Evolutionary conservation across 2,797 vertebrate species (phyloP), one percentile per base, ranked within the genome.

Genomic region (Ctenopoma kingsleyae): DNA sequence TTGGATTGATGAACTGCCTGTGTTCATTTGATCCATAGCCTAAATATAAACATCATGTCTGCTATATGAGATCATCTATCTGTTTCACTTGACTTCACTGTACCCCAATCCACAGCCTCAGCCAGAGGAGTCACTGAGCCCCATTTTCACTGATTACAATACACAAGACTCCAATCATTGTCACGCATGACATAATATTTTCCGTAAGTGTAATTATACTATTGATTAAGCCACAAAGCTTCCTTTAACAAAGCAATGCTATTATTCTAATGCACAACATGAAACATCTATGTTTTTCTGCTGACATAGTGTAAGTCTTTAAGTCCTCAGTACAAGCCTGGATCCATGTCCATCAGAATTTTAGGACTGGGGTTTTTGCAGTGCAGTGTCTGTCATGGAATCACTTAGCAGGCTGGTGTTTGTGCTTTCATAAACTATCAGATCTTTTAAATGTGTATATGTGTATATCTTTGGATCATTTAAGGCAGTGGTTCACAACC

Each of bases 81-180:
- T 67, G 50, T 17, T 56, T 74, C 47, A 74, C 46, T 71, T 58
- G 35, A 46, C 61, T 78, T 66, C 46, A 58, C 51, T 41, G 32
- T 46, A 65, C 22, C 20, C 43, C 3, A 8, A n/a, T 38, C 50
- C 59, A 65, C 43, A 49, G 76, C 30, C 67, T 62, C 22, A 55
- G 67, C 69, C 71, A 76, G 43, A 74, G 47, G 47, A 67, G 63
- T 62, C 81, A 74, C 68, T 20, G 38, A 54, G 74, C 51, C 49
- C 55, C 62, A 48, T 83, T 77, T 85, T 60, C 75, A 55, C 76
- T 84, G 88, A 89, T 89, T 89, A 87, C 77, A 70, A 84, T 74
- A 74, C 86, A 84, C 78, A 61, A 76, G 75, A 72, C 84, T 58
- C 71, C 75, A 88, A 78, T 87, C 72, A 81, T 57, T 62, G 68